These are phyloP conservation scores for Smithornis capensis DNA, from an alignment of 2,113 vertebrate genomes.

Conservation along the genomic window DNA sequence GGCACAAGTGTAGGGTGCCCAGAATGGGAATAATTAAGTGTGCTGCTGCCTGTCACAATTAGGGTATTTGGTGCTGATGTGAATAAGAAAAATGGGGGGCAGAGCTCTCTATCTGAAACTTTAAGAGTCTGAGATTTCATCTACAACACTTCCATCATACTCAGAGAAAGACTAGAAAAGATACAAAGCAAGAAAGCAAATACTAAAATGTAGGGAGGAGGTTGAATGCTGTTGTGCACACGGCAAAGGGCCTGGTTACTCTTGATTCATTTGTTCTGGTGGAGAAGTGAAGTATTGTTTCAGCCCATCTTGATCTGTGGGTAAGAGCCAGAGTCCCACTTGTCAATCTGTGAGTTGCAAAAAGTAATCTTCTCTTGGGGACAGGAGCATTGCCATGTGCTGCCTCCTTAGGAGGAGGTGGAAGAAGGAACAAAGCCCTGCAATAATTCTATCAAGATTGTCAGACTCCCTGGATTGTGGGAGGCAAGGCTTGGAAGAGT, in stretches of 20 bases:
- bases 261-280: background rate
- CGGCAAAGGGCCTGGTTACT: background rate
- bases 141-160: background rate
- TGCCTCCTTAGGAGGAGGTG: background rate
- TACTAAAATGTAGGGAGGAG: background rate
- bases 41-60: background rate
- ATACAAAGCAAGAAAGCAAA: background rate
- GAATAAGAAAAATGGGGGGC: background rate
- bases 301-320: background rate
- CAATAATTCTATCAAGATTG: slow-evolving; percentile 7
- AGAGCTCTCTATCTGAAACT: background rate
- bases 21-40: background rate
- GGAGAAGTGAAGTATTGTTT: background rate
- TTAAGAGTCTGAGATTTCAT: background rate
- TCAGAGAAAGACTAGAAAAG: background rate
- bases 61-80: background rate
- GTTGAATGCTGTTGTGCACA: background rate
- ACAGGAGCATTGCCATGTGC: background rate
- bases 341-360: background rate
- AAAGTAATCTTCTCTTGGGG: background rate
- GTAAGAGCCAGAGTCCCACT: background rate
- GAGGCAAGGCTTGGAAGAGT: slow-evolving; percentile 15
- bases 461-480: background rate
- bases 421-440: slow-evolving; percentile 3
- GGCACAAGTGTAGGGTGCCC: background rate